These are phyloP conservation scores for Callipepla californica DNA, from an alignment of 2,113 vertebrate species.

Conservation along the genomic window DNA sequence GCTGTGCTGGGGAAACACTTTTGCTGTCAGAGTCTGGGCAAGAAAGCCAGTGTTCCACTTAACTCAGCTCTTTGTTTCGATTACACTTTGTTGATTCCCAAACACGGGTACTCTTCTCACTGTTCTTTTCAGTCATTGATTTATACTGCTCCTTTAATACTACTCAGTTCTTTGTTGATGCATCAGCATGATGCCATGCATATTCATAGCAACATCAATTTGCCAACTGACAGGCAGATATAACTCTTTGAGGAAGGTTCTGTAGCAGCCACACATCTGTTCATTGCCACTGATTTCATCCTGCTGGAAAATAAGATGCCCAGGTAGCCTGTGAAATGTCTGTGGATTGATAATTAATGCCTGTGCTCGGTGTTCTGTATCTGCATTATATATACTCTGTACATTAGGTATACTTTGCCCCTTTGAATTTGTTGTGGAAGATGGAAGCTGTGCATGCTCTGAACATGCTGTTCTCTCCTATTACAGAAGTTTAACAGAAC, in stretches of 20 bases:
- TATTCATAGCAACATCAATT: neutral
- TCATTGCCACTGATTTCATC: neutral
- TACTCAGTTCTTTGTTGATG: neutral
- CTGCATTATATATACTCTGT: rapidly evolving
- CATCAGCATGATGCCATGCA: neutral
- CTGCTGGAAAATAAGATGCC: neutral
- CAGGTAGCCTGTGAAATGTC: neutral
- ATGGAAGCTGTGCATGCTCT: neutral
- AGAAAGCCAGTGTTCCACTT: neutral
- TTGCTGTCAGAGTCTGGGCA: neutral
- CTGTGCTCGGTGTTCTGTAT: neutral
- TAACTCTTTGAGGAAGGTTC: neutral
- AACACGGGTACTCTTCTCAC: neutral
- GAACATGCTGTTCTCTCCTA: neutral
- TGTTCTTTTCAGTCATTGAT: neutral
- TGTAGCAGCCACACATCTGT: neutral
- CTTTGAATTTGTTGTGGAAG: neutral
- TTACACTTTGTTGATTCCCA: neutral
- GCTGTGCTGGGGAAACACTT: neutral
- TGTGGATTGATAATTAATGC: neutral
- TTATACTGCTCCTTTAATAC: neutral
- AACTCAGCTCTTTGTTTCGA: neutral
- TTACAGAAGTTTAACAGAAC: neutral
- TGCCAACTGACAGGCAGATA: neutral
- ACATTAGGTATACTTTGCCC: neutral